phyloP scores from a whole-genome alignment of 2,113 vertebrate species.

The Meriones unguiculatus region DNA sequence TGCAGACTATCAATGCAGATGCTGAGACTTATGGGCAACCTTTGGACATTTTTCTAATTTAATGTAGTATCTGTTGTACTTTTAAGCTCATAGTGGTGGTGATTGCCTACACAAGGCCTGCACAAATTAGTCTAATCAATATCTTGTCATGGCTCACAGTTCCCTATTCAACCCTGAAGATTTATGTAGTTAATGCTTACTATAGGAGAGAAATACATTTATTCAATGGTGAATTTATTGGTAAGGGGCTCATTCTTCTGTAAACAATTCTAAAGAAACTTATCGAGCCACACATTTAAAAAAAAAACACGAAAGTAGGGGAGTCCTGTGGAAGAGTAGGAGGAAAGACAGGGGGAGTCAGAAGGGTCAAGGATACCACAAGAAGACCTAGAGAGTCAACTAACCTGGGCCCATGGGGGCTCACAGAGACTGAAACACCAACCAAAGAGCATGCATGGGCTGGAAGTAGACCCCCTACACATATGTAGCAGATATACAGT shows the following conservation, averaged over 20 bases:
- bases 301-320: neutral
- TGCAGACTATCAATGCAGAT: too few relatives aligned
- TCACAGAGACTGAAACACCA: too few relatives aligned
- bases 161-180: neutral
- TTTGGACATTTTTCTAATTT: neutral
- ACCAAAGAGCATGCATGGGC: too few relatives aligned
- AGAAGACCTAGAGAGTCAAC: too few relatives aligned
- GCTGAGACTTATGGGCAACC: too few relatives aligned
- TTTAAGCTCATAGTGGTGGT: neutral
- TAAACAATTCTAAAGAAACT: neutral
- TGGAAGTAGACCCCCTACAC: too few relatives aligned
- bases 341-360: neutral
- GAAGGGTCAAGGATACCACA: too few relatives aligned
- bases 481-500: too few relatives aligned
- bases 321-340: neutral
- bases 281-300: neutral
- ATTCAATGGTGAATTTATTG: neutral
- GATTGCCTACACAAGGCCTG: neutral
- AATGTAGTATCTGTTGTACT: neutral
- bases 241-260: neutral
- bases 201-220: neutral
- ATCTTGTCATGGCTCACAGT: neutral
- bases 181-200: neutral
- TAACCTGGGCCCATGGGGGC: too few relatives aligned
- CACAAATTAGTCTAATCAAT: neutral